A percentile compares a stretch with the other conserved stretches of the same genome.
Evolutionary conservation across 2,797 vertebrate species (phyloP).

Genomic region (Tokudaia tokunoshimensis): DNA sequence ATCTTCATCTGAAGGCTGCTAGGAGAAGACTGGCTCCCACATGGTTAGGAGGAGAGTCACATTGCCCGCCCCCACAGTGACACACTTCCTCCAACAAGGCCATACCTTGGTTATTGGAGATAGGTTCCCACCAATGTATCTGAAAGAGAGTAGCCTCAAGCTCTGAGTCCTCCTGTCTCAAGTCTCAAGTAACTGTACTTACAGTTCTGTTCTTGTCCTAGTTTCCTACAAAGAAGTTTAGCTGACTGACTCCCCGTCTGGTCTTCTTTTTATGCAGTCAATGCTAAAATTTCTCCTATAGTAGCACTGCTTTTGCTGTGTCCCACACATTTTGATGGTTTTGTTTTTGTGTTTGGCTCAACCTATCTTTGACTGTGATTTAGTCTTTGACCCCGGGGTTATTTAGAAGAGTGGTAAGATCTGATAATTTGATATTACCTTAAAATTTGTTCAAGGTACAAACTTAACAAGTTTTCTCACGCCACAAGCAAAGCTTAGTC

Average conservation of each 20-base stretch:
- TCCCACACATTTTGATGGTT: neutral
- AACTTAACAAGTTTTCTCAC: neutral
- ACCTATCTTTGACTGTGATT: constrained; percentile 7
- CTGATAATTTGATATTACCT: neutral
- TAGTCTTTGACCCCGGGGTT: neutral
- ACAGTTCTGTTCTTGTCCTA: neutral
- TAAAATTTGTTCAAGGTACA: neutral
- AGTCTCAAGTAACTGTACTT: neutral
- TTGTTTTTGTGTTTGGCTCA: neutral
- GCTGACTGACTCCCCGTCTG: neutral
- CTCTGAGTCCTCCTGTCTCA: neutral
- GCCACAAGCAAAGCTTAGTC: neutral
- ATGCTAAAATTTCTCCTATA: neutral
- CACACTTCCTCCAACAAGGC: neutral
- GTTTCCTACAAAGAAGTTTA: neutral
- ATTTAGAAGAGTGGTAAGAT: neutral
- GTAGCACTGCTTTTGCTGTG: neutral
- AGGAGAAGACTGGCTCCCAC: neutral
- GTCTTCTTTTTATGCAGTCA: neutral
- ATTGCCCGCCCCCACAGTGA: neutral
- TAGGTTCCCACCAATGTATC: neutral
- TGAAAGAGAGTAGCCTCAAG: neutral
- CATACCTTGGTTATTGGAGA: neutral
- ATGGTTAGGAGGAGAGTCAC: neutral
- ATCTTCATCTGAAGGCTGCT: neutral